These are phyloP conservation scores for Oeneis ivallda DNA, from an alignment of 2,888 invertebrate species.

Conservation along the genomic window DNA sequence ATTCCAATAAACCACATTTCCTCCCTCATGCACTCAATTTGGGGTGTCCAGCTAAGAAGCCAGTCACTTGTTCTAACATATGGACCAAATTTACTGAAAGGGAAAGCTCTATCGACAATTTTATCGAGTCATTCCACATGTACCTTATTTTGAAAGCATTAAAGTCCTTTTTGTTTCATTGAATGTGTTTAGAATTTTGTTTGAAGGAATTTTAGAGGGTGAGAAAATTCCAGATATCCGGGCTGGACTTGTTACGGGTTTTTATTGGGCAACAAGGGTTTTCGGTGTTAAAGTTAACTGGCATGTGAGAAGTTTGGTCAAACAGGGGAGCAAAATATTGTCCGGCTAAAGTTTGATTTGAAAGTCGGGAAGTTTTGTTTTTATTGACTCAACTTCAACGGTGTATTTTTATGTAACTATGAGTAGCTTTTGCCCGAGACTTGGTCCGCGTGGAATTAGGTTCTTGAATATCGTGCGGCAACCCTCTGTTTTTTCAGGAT, in stretches of 20 bases:
- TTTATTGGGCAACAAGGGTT: constrained; percentile 77
- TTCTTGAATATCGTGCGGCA: too few relatives aligned
- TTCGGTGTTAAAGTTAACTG: constrained; percentile 58
- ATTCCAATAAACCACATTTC: constrained; percentile 75
- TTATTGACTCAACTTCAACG: constrained; percentile 33
- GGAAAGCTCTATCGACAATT: constrained; percentile 48
- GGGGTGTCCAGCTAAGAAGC: constrained; percentile 78
- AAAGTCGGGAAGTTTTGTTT: constrained; percentile 44
- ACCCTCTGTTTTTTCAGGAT: too few relatives aligned
- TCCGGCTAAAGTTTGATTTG: constrained; percentile 46
- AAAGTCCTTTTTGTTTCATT: constrained; percentile 40
- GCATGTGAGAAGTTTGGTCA: constrained; percentile 64
- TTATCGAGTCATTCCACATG: constrained; percentile 28
- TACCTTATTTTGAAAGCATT: constrained; percentile 5
- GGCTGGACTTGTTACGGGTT: constrained; percentile 72
- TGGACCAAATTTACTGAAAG: constrained; percentile 69
- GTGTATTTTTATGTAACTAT: too few relatives aligned
- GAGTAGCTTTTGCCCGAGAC: too few relatives aligned
- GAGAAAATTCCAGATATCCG: constrained; percentile 74
- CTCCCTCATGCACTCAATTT: constrained; percentile 71
- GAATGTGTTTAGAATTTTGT: constrained; percentile 39
- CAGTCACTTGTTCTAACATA: constrained; percentile 75
- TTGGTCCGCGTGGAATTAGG: too few relatives aligned
- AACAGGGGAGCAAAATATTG: constrained; percentile 51
- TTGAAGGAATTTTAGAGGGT: constrained; percentile 63